Evolutionary conservation across 2,888 invertebrate species (phyloP).

Genomic region (Hemicrepidius hirtus): DNA sequence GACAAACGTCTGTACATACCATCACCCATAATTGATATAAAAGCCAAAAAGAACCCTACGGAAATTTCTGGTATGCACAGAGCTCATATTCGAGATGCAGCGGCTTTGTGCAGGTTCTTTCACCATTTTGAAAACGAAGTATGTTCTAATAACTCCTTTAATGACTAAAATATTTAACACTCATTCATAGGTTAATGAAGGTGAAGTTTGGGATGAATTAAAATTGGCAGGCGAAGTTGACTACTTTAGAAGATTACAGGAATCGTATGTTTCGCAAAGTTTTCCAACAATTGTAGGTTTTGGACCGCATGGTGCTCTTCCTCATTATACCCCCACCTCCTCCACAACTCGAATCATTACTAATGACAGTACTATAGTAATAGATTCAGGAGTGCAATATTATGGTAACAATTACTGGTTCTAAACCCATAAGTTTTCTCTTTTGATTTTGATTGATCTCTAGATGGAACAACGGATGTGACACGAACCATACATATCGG

Average conservation of each 20-base stretch:
- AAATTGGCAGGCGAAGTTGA: conserved; percentile 83
- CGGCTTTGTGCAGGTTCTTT: conserved; percentile 91
- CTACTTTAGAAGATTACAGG: conserved; percentile 82
- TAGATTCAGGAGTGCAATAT: conserved; percentile 98
- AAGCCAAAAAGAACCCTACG: conserved; percentile 89
- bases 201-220: conserved; percentile 77
- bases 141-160: no score
- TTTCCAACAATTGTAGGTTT: conserved; percentile 92
- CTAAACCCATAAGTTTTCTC: no score
- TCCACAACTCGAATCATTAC: conserved; percentile 82
- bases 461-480: conserved; percentile 94
- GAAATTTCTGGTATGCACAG: conserved; percentile 88
- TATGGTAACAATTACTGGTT: conserved; percentile 74
- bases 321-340: conserved; percentile 86
- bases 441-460: no score
- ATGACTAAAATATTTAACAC: not conserved
- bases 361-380: conserved; percentile 86
- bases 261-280: conserved; percentile 83
- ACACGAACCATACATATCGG: conserved; percentile 94
- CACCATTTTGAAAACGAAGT: conserved; percentile 82
- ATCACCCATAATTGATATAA: conserved; percentile 90
- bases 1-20: conserved; percentile 77
- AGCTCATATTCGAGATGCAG: conserved; percentile 91
- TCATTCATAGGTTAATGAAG: conserved; percentile 62
- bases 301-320: conserved; percentile 90